Evolutionary conservation across 2,888 invertebrate genomes (phyloP).

Genomic region (Hedya salicella): DNA sequence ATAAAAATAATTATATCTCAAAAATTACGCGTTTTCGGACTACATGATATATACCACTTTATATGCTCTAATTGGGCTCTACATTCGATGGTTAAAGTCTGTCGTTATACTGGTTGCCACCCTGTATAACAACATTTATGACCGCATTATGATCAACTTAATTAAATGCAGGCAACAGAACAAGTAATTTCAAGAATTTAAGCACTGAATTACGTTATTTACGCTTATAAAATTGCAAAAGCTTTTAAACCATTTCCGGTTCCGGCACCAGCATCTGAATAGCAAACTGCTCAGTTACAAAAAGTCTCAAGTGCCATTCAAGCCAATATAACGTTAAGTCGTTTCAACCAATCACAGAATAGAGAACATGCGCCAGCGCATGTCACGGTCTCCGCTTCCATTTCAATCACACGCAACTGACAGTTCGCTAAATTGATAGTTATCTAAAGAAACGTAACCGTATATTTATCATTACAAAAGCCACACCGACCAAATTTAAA

Average conservation of each 20-base stretch:
- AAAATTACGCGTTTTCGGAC: too few relatives aligned
- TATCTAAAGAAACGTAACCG: constrained; percentile 34
- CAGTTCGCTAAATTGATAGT: constrained; percentile 32
- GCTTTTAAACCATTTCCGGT: constrained; percentile 29
- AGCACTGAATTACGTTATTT: too few relatives aligned
- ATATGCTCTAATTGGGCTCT: too few relatives aligned
- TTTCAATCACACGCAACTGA: constrained; percentile 35
- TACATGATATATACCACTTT: too few relatives aligned
- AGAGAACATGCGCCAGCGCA: constrained; percentile 24
- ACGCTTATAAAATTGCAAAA: constrained; percentile 25
- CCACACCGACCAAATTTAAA: neutral
- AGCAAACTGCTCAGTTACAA: neutral
- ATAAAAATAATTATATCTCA: too few relatives aligned
- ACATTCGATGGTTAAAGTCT: too few relatives aligned
- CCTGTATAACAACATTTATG: too few relatives aligned
- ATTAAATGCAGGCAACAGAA: too few relatives aligned
- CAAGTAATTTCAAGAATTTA: too few relatives aligned
- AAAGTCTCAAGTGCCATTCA: constrained; percentile 4
- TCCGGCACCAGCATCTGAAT: constrained; percentile 28
- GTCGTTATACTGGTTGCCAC: too few relatives aligned
- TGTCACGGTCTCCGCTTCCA: constrained; percentile 34
- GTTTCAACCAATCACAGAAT: neutral
- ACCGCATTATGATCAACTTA: too few relatives aligned
- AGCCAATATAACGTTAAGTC: neutral
- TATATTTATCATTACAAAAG: constrained; percentile 25